These are phyloP conservation scores for Aphelinus certus DNA, from an alignment of 1,140 invertebrate genomes.

Conservation along the genomic window DNA sequence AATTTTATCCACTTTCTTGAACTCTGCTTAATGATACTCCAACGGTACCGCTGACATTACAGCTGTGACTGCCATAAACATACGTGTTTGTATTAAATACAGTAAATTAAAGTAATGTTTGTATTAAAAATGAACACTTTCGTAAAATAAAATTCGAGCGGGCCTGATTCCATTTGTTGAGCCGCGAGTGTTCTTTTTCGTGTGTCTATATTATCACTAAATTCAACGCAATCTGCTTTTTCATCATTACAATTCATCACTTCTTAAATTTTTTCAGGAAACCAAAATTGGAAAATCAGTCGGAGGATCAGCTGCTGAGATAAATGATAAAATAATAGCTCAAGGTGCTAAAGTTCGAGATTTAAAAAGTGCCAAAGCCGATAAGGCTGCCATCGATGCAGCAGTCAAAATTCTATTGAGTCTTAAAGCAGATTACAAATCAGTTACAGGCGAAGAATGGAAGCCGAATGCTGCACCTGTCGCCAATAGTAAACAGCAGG, in stretches of 20 bases:
- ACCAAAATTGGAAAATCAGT: neutral
- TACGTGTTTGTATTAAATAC: neutral
- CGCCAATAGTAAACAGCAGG: conserved; percentile 6
- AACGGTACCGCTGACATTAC: neutral
- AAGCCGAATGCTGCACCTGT: conserved; percentile 59
- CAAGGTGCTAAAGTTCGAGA: conserved; percentile 50
- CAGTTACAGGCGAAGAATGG: conserved; percentile 72
- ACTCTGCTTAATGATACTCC: neutral
- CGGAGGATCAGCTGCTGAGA: conserved; percentile 1
- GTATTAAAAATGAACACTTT: no score
- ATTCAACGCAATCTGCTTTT: no score
- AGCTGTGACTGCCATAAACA: neutral
- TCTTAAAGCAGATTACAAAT: conserved; percentile 77
- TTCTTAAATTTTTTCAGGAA: conserved; percentile 1
- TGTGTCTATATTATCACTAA: no score
- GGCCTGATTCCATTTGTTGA: no score
- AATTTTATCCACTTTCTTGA: conserved; percentile 6
- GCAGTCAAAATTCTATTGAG: conserved; percentile 71
- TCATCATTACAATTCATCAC: no score
- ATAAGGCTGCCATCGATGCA: conserved; percentile 41
- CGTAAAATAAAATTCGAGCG: no score
- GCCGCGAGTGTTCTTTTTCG: no score
- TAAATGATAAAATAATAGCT: conserved; percentile 37
- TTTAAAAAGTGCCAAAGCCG: conserved; percentile 67
- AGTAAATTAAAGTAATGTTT: no score